phyloP scores from a whole-genome alignment of 2,888 invertebrate genomes.

The Mythimna albipuncta region DNA sequence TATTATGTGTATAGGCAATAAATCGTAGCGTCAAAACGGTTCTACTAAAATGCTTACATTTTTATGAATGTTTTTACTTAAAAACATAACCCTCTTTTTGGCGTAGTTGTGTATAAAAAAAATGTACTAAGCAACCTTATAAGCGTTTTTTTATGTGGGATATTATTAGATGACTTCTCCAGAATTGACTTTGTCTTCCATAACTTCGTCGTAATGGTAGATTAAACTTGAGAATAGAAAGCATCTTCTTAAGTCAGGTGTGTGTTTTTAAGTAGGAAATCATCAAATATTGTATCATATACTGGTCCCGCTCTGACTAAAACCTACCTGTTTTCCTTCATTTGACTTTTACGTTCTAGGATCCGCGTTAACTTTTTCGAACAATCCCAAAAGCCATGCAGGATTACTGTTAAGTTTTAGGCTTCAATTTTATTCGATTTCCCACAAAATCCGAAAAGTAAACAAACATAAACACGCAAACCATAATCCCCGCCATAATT shows the following conservation, averaged over 20 bases:
- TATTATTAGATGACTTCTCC: no score
- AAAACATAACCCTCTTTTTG: neutral
- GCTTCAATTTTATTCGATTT: neutral
- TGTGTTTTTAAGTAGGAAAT: no score
- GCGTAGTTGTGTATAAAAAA: no score
- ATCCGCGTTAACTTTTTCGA: no score
- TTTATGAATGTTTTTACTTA: neutral
- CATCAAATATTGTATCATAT: no score
- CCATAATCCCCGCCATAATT: conserved; percentile 27
- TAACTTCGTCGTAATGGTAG: conserved; percentile 15
- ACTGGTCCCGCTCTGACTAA: no score
- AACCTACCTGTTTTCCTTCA: no score
- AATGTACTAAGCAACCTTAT: no score
- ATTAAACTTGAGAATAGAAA: conserved; percentile 4
- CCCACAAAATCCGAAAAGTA: neutral
- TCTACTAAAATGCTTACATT: neutral
- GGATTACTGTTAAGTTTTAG: neutral
- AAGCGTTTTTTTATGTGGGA: no score
- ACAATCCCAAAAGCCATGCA: no score
- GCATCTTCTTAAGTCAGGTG: neutral
- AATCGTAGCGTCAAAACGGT: neutral
- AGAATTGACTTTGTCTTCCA: conserved; percentile 28
- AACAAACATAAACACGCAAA: conserved; percentile 28
- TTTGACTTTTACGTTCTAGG: no score
- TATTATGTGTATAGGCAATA: conserved; percentile 9